These are phyloP conservation scores for Neopipo cinnamomea DNA, from an alignment of 2,113 vertebrate genomes.

Conservation along the genomic window DNA sequence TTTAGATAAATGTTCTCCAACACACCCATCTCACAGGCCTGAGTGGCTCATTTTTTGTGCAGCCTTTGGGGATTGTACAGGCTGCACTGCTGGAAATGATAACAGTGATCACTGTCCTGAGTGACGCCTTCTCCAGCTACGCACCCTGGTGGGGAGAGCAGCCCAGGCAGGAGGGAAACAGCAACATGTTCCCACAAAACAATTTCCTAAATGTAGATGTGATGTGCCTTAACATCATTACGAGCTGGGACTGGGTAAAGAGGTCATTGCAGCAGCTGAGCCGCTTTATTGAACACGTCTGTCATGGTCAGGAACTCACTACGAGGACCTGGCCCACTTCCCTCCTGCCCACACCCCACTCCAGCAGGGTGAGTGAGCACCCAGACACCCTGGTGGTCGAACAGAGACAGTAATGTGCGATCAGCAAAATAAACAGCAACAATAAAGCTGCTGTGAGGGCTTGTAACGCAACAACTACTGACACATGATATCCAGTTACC, in stretches of 20 bases:
- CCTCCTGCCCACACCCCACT: slow-evolving; percentile 7
- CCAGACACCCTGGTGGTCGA: slow-evolving; percentile 26
- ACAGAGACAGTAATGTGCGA: slow-evolving; percentile 26
- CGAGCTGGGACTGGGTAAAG: not conserved
- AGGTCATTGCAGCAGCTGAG: not conserved
- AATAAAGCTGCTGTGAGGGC: slow-evolving; percentile 33
- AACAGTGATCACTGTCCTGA: rapidly evolving
- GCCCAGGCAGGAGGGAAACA: not conserved
- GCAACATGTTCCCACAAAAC: not conserved
- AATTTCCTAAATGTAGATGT: not conserved
- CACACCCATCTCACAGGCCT: not conserved
- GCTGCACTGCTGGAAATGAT: not conserved
- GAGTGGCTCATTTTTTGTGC: not conserved
- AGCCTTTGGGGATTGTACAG: not conserved
- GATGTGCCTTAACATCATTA: slow-evolving; percentile 23
- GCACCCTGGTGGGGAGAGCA: not conserved
- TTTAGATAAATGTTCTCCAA: not conserved
- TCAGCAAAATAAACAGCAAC: slow-evolving; percentile 53
- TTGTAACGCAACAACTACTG: slow-evolving; percentile 6
- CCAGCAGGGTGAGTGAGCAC: slow-evolving; percentile 11
- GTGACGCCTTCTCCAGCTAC: not conserved
- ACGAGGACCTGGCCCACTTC: not conserved
- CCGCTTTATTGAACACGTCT: not conserved
- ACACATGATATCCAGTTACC: not conserved
- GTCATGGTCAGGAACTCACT: not conserved